phyloP scores from a whole-genome alignment of 2,797 vertebrate species.

The Odontamblyopus rebecca region DNA sequence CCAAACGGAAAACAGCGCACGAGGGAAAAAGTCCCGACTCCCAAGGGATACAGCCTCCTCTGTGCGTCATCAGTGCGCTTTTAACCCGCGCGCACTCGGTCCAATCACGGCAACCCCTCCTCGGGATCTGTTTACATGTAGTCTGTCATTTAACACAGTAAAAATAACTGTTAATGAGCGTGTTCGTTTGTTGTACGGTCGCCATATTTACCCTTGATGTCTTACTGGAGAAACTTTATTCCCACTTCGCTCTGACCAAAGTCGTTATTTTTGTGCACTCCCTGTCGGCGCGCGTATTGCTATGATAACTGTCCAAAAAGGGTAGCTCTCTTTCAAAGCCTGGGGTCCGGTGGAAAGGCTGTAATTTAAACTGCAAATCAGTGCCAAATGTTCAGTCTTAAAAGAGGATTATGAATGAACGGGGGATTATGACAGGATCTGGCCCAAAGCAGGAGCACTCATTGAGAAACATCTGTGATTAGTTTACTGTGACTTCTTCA shows the following conservation, averaged over 20 bases:
- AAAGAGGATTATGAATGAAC: not conserved
- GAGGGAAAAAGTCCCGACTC: conserved; percentile 34
- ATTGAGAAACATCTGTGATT: not conserved
- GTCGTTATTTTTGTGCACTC: conserved; percentile 24
- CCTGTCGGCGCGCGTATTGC: conserved; percentile 20
- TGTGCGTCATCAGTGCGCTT: conserved; percentile 44
- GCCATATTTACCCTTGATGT: not conserved
- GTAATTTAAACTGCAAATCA: conserved; percentile 17
- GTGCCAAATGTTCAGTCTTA: conserved; percentile 19
- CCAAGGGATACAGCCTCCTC: conserved; percentile 41
- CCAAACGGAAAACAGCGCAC: conserved; percentile 33
- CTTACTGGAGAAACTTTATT: conserved; percentile 10
- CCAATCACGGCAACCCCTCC: conserved; percentile 26
- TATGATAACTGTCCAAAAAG: conserved; percentile 24
- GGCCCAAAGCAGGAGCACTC: not conserved
- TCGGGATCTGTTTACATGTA: conserved; percentile 12
- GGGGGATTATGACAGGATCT: not conserved
- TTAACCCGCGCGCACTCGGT: conserved; percentile 39
- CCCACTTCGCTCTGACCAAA: conserved; percentile 23
- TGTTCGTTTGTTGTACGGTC: conserved; percentile 27
- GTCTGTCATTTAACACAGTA: conserved; percentile 58
- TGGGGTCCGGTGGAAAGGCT: conserved; percentile 10
- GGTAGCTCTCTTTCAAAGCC: not conserved
- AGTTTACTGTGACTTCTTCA: not conserved
- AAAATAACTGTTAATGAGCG: conserved; percentile 54